These are phyloP conservation scores for Zosterops pallidus DNA, from an alignment of 2,113 vertebrate genomes.

Conservation along the genomic window DNA sequence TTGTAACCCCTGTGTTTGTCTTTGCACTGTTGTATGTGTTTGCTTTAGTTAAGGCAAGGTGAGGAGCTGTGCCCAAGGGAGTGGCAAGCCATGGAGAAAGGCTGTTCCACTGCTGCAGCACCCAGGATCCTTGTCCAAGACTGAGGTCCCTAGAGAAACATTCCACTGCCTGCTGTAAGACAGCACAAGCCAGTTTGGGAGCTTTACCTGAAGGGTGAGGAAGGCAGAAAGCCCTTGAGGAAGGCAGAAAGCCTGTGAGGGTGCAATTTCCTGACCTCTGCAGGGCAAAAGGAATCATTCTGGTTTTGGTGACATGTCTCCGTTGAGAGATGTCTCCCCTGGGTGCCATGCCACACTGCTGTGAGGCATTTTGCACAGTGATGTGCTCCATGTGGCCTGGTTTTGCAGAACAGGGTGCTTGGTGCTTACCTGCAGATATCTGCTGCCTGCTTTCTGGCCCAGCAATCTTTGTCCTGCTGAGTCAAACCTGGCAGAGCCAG, in stretches of 20 bases:
- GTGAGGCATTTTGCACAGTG: not conserved
- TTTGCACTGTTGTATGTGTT: not conserved
- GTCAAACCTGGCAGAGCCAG: not conserved
- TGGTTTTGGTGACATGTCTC: fast-evolving
- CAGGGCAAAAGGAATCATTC: not conserved
- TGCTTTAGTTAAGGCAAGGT: not conserved
- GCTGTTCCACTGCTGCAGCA: not conserved
- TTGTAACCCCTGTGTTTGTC: not conserved
- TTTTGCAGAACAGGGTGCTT: not conserved
- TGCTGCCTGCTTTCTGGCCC: not conserved
- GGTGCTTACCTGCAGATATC: not conserved
- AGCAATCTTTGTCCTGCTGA: not conserved
- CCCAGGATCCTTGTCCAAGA: not conserved
- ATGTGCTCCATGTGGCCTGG: fast-evolving
- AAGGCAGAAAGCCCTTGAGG: not conserved
- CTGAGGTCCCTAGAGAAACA: not conserved
- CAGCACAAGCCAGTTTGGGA: not conserved
- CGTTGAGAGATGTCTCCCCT: fast-evolving
- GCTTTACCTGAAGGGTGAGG: not conserved
- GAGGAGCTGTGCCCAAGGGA: not conserved
- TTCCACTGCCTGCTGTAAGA: not conserved
- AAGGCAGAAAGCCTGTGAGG: not conserved
- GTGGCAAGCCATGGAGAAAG: not conserved
- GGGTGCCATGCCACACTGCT: fast-evolving
- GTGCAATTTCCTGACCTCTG: not conserved